Conservation (phyloP, 2,888 invertebrate species). For the Camponotus fellah region DNA sequence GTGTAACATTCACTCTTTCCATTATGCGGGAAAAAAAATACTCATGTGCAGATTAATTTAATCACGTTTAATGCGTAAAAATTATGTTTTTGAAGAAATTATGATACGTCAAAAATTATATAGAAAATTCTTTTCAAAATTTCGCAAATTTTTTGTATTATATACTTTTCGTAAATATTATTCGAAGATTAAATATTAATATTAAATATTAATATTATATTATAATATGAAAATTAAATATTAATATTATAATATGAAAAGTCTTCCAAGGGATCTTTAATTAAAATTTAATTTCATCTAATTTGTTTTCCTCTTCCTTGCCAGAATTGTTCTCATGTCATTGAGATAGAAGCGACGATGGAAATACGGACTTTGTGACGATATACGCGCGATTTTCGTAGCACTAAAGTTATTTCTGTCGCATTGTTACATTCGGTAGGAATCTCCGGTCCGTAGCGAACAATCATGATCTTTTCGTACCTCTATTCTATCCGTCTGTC, state of each 20-base stretch:
- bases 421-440: conserved; percentile 11
- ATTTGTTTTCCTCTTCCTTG: not conserved
- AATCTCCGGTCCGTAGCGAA: not conserved
- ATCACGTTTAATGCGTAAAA: no score
- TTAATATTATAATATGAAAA: not conserved
- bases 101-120: no score
- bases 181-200: not conserved
- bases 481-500: conserved; percentile 8
- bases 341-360: not conserved
- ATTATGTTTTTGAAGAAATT: no score
- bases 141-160: no score
- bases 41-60: no score
- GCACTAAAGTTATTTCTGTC: conserved; percentile 20
- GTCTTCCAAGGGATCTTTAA: not conserved
- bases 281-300: not conserved
- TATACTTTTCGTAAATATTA: not conserved
- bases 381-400: not conserved
- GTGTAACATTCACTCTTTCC: no score
- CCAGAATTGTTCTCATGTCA: not conserved
- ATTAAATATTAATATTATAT: conserved; percentile 5
- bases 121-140: no score
- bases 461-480: not conserved
- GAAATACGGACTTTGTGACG: not conserved
- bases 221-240: not conserved
- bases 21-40: no score